Evolutionary conservation across 2,888 invertebrate species (phyloP), one percentile per base, ranked within the genome.

Genomic region (Hybos culiciformis): DNA sequence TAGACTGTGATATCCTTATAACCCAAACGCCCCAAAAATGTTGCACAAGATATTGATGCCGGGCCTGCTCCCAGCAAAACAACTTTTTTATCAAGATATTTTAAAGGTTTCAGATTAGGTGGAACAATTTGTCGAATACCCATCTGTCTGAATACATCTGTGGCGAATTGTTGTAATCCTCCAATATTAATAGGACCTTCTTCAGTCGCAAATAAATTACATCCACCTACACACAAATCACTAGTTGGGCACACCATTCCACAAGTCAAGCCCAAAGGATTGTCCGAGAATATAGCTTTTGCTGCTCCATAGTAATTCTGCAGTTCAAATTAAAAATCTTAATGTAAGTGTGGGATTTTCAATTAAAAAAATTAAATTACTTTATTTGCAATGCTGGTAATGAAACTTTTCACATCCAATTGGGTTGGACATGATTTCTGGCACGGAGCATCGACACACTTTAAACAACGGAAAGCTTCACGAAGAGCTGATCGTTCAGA

Each of bases 221-320:
- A 98, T 0, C 94, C 93, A 0, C 97, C 97, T 1, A 96, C 96
- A 62, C 97, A 98, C 2, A 98, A 76, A 65, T 98, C 97, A 59
- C 93, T 94, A 0, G 97, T 97, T 3, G 97, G 97, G 54, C 97
- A 97, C 18, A 98, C 96, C 97, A 98, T 98, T 20, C 93, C 93
- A 56, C 93, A 93, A 0, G 91, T 90, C 3, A 94, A 70, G 0
- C 93, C 98, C 42, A 97, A 67, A 0, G 98, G 97, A 64, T 98
- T 98, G 62, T 98, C 97, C 0, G 94, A 94, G 44, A 98, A 77
- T 43, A 98, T 98, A 0, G 87, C 80, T 60, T 92, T 92, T 0
- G 92, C 87, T 3, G 97, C 91, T 18, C 98, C 97, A 71, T 98
- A 98, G 63, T 92, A 97, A 66, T 98, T 98, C 83, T 88, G 63